Percentiles rank a stretch among this genome's conserved stretches.
These are phyloP conservation scores for Thymelicus sylvestris DNA, from an alignment of 2,888 invertebrate genomes.

Conservation along the genomic window DNA sequence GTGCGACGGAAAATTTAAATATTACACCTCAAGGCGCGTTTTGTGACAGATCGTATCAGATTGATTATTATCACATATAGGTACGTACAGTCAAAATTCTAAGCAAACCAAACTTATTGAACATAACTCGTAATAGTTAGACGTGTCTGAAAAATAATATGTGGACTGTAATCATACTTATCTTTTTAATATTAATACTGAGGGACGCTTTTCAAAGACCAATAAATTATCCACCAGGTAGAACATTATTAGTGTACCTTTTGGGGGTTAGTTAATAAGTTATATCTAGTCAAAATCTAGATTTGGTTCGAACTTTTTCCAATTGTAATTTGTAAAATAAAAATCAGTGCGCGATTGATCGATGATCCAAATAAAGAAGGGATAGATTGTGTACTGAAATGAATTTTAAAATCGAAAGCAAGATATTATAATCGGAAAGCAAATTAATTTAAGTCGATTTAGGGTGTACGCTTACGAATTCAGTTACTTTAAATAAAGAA, in stretches of 20 bases:
- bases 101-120: neutral
- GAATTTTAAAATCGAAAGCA: too few species aligned
- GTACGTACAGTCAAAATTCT: neutral
- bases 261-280: neutral
- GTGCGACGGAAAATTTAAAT: conserved; percentile 6
- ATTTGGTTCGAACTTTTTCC: neutral
- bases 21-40: neutral
- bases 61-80: too few species aligned
- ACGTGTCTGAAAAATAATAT: conserved; percentile 39
- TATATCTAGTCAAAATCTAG: neutral
- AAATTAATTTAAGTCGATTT: too few species aligned
- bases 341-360: neutral
- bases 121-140: conserved; percentile 3
- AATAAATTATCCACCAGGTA: conserved; percentile 52
- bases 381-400: too few species aligned
- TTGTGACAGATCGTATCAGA: conserved; percentile 6
- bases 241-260: conserved; percentile 10
- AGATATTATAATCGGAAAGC: too few species aligned
- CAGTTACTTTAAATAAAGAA: neutral
- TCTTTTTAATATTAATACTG: conserved; percentile 45
- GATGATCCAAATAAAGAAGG: too few species aligned
- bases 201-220: conserved; percentile 44
- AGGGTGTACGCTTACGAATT: too few species aligned
- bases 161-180: conserved; percentile 47
- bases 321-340: neutral